phyloP scores from a whole-genome alignment of 2,888 invertebrate species.

The Acleris literana region DNA sequence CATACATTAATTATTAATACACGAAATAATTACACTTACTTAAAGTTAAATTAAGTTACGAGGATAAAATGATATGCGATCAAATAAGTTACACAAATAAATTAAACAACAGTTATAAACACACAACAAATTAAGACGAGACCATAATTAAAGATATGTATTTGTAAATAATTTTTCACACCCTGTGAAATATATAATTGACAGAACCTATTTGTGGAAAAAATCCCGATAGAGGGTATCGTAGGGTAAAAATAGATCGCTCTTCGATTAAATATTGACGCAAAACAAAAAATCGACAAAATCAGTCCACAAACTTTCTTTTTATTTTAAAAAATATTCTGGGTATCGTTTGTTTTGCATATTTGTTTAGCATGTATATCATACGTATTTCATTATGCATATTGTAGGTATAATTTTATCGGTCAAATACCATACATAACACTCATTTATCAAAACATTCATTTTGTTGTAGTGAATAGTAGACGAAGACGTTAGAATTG shows the following conservation, averaged over 20 bases:
- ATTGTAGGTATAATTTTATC: too few relatives aligned
- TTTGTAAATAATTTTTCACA: slow-evolving; percentile 67
- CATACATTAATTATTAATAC: not conserved
- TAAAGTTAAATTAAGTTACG: slow-evolving; percentile 11
- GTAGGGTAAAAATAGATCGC: slow-evolving; percentile 46
- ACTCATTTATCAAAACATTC: too few relatives aligned
- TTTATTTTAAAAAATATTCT: not conserved
- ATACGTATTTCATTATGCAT: too few relatives aligned
- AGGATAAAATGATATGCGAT: slow-evolving; percentile 28
- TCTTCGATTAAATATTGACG: slow-evolving; percentile 19
- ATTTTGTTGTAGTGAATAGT: too few relatives aligned
- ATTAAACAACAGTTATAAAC: slow-evolving; percentile 5
- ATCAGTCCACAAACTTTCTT: not conserved
- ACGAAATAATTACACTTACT: slow-evolving; percentile 26
- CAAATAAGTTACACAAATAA: slow-evolving; percentile 26
- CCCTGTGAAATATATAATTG: slow-evolving; percentile 81
- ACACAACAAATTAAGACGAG: slow-evolving; percentile 36
- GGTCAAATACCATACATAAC: too few relatives aligned
- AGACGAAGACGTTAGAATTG: too few relatives aligned
- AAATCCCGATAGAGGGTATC: slow-evolving; percentile 58
- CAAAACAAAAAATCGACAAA: slow-evolving; percentile 31
- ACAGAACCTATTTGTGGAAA: slow-evolving; percentile 77
- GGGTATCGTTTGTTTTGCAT: too few relatives aligned
- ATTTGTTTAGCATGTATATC: too few relatives aligned
- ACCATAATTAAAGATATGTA: slow-evolving; percentile 63